Conservation (phyloP, 2,797 vertebrate species). For the Orestias chungarensis region DNA sequence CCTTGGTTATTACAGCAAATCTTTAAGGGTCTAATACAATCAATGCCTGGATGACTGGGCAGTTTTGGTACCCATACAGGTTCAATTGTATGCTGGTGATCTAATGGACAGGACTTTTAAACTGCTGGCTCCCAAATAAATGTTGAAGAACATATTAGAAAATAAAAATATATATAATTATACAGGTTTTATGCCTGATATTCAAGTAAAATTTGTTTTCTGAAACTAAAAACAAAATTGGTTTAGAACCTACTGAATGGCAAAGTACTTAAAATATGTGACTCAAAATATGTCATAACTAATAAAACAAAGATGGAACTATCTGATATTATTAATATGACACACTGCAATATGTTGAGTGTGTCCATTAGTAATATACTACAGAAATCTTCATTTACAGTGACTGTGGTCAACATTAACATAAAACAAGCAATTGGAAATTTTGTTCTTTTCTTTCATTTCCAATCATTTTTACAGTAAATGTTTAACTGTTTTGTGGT, state of each 20-base stretch:
- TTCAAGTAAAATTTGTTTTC: too few species aligned
- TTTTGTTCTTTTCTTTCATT: neutral
- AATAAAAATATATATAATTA: too few species aligned
- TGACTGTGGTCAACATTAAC: neutral
- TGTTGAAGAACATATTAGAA: neutral
- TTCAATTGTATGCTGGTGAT: neutral
- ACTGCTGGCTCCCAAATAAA: neutral
- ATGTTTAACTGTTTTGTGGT: neutral
- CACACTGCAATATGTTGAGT: neutral
- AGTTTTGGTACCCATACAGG: too few species aligned
- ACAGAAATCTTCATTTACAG: neutral
- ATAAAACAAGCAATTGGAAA: neutral
- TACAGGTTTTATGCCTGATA: too few species aligned
- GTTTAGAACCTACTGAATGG: too few species aligned
- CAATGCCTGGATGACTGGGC: too few species aligned
- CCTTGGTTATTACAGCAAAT: too few species aligned
- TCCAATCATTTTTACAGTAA: neutral
- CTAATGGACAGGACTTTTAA: neutral
- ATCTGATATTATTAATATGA: neutral
- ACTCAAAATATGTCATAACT: too few species aligned
- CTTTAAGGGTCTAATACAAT: too few species aligned
- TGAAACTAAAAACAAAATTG: too few species aligned
- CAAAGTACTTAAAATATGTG: too few species aligned
- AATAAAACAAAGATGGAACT: too few species aligned
- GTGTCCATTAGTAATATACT: neutral